These are phyloP conservation scores for Typhlichthys eigenmanni DNA, from an alignment of 2,797 vertebrate genomes.

Conservation along the genomic window DNA sequence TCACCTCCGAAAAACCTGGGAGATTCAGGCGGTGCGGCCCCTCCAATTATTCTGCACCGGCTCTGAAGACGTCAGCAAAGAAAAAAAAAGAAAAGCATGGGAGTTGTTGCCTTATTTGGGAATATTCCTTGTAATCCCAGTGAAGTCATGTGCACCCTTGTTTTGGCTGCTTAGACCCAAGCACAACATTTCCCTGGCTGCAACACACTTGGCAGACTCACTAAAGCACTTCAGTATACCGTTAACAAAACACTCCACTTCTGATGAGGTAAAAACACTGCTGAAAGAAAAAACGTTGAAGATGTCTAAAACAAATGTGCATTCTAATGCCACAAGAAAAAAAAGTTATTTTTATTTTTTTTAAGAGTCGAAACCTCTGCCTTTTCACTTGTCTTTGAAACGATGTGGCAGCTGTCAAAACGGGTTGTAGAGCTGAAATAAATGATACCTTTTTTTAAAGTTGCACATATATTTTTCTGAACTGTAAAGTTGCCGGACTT, in stretches of 20 bases:
- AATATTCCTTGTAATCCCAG: constrained; percentile 60
- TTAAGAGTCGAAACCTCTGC: constrained; percentile 6
- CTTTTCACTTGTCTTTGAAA: constrained; percentile 13
- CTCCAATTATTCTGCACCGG: constrained; percentile 52
- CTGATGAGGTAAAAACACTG: constrained; percentile 38
- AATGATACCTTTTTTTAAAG: constrained; percentile 10
- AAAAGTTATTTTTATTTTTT: background rate
- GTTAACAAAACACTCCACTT: constrained; percentile 51
- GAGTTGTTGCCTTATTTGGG: constrained; percentile 72
- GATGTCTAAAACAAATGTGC: constrained; percentile 25
- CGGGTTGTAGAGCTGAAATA: constrained; percentile 22
- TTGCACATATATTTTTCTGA: constrained; percentile 32
- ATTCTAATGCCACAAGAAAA: background rate
- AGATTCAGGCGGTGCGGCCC: constrained; percentile 65
- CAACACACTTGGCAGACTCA: constrained; percentile 48
- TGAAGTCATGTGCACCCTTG: constrained; percentile 59
- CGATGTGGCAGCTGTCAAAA: constrained; percentile 16
- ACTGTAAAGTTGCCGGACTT: background rate
- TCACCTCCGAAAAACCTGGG: constrained; percentile 66
- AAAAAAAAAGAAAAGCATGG: constrained; percentile 34
- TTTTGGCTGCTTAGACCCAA: constrained; percentile 55
- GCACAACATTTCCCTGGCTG: constrained; percentile 53
- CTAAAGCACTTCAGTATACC: constrained; percentile 37
- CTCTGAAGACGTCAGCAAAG: constrained; percentile 51
- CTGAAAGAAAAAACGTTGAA: constrained; percentile 33